Conservation (phyloP, 2,797 vertebrate genomes). For the Spinus pinus region DNA sequence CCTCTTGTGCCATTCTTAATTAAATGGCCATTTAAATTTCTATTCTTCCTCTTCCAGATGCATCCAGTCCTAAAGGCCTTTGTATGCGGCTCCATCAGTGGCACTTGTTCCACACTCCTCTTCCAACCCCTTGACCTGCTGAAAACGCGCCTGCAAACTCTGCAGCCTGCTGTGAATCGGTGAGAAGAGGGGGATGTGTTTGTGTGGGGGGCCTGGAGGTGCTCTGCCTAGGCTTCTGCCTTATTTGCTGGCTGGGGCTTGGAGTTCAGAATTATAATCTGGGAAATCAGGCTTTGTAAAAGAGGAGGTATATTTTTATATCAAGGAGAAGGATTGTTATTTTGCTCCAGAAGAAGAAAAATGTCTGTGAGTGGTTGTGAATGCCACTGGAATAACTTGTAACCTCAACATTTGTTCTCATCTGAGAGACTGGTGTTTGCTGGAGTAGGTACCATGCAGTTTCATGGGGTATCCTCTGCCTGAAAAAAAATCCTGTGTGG, state of each 20-base stretch:
- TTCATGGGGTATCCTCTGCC: not conserved
- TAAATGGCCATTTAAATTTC: not conserved
- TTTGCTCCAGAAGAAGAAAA: not conserved
- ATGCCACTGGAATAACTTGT: not conserved
- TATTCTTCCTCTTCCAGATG: slow-evolving; percentile 71
- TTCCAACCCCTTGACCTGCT: slow-evolving; percentile 95
- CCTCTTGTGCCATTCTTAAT: not conserved
- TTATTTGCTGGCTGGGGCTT: not conserved
- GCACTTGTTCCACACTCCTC: slow-evolving; percentile 92
- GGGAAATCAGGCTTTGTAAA: not conserved
- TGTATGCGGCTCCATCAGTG: slow-evolving; percentile 92
- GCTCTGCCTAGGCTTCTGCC: not conserved
- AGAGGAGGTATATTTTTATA: not conserved
- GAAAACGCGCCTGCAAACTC: slow-evolving; percentile 91
- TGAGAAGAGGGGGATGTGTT: slow-evolving; percentile 40
- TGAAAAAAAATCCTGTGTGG: not conserved
- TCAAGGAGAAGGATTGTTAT: not conserved
- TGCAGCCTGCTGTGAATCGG: slow-evolving; percentile 82
- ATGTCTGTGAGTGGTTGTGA: not conserved
- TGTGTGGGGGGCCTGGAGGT: fast-evolving
- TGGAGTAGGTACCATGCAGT: not conserved
- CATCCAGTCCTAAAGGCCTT: slow-evolving; percentile 94
- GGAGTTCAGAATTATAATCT: not conserved
- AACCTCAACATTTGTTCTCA: not conserved
- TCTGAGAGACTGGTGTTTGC: not conserved